A percentile compares a stretch with the other conserved stretches of the same genome.
These are phyloP conservation scores for Vombatus ursinus DNA, from an alignment of 2,113 vertebrate genomes.

Conservation along the genomic window DNA sequence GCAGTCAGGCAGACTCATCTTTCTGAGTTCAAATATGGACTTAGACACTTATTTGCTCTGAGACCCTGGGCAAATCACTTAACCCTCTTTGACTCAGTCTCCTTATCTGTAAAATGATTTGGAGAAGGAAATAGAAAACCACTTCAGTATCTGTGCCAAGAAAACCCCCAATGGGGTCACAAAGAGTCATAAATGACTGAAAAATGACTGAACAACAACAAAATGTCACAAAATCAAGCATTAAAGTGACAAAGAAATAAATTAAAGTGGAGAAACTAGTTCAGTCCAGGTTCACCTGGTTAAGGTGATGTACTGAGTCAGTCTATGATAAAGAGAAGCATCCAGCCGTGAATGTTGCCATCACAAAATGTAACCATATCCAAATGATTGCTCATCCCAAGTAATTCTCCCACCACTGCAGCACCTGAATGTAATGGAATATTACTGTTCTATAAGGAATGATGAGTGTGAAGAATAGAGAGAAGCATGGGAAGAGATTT, in stretches of 20 bases:
- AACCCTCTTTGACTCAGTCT: too few species aligned
- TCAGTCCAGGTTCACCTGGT: background rate
- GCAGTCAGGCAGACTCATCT: too few species aligned
- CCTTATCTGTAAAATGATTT: too few species aligned
- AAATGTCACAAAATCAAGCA: background rate
- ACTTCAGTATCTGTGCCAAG: too few species aligned
- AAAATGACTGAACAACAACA: too few species aligned
- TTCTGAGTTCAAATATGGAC: too few species aligned
- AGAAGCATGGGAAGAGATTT: background rate
- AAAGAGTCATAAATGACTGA: too few species aligned
- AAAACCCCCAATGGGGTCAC: too few species aligned
- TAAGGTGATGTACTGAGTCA: background rate
- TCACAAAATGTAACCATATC: background rate
- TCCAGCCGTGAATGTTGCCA: background rate
- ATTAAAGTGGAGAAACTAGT: background rate
- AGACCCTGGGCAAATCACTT: too few species aligned
- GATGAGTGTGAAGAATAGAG: background rate
- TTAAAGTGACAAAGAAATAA: background rate
- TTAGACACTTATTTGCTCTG: too few species aligned
- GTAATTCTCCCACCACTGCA: background rate
- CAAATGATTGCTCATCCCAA: background rate
- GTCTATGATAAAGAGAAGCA: background rate
- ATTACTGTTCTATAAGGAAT: background rate
- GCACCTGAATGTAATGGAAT: background rate
- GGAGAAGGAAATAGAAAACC: too few species aligned